These are phyloP conservation scores for Creontiades dilutus DNA, from an alignment of 2,888 invertebrate species.

Conservation along the genomic window DNA sequence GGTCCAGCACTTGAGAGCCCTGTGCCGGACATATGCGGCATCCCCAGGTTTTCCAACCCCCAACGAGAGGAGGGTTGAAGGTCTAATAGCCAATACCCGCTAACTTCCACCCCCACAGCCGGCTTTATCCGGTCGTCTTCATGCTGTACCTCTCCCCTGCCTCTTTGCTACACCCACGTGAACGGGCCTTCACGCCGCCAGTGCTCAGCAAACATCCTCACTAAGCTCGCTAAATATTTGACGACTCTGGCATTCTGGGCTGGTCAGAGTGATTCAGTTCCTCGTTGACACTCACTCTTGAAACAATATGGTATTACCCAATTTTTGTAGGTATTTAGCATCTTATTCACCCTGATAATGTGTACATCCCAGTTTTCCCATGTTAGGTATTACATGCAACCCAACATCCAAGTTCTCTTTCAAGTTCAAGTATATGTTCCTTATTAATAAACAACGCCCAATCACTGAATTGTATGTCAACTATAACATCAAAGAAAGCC, in stretches of 20 bases:
- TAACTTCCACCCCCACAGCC: conserved; percentile 53
- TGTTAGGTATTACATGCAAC: too few species aligned
- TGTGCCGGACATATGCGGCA: conserved; percentile 68
- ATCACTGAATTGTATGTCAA: too few species aligned
- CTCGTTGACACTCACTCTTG: too few species aligned
- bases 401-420: too few species aligned
- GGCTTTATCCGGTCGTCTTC: conserved; percentile 53
- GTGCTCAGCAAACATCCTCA: background rate
- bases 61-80: conserved; percentile 9
- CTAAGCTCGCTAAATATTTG: background rate
- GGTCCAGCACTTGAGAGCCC: conserved; percentile 71
- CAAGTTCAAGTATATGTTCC: too few species aligned
- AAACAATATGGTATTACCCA: too few species aligned
- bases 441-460: too few species aligned
- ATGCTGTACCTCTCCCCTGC: background rate
- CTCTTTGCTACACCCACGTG: background rate
- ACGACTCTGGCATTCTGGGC: background rate
- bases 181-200: background rate
- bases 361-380: too few species aligned
- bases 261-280: background rate
- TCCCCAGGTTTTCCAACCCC: conserved; percentile 41
- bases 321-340: too few species aligned
- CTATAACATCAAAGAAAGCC: too few species aligned
- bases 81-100: conserved; percentile 69
- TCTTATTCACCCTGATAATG: too few species aligned